Base-by-base conservation (phyloP, 2,113 vertebrate genomes). In the Ascaphus truei region DNA sequence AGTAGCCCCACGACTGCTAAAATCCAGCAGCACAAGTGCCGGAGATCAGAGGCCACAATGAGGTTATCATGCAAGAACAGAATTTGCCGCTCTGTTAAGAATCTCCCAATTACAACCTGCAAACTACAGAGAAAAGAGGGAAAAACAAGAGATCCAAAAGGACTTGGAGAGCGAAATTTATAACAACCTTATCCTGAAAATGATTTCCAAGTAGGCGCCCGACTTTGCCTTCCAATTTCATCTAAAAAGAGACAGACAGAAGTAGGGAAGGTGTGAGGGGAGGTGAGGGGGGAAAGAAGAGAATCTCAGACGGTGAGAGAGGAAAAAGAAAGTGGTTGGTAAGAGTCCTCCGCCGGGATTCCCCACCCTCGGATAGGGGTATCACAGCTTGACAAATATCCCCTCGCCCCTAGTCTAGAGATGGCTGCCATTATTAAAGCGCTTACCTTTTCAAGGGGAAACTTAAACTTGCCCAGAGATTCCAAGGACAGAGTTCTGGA, bases 111-210 rank as follows among this genome's bases (percentile, higher is more conserved):
- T n/a, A n/a, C n/a, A n/a, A n/a, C n/a, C n/a, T n/a, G n/a, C n/a
- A 41, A 15, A 22, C 33, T 51, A 50, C 27, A 13, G 31, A 33
- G 5, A 26, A 20, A 34, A n/a, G n/a, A n/a, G 7, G 25, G 7
- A 18, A 13, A 36, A 3, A 51, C 51, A 52, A 25, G 15, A 10
- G n/a, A n/a, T n/a, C n/a, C n/a, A n/a, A n/a, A n/a, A n/a, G n/a
- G n/a, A n/a, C n/a, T n/a, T n/a, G n/a, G 43, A 55, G 34, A 18
- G 22, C 27, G 23, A 20, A 50, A 30, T 15, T 9, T 55, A 59
- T 71, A 77, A 76, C 82, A 82, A 92, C 90, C 91, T 92, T 91
- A 79, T 92, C 88, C 86, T 90, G 89, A 90, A 92, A 92, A 62
- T 92, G 89, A 89, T 92, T 86, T 80, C 91, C 89, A 71, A 92